Evolutionary conservation across 2,888 invertebrate genomes (phyloP).

Genomic region (Sericinus montela): DNA sequence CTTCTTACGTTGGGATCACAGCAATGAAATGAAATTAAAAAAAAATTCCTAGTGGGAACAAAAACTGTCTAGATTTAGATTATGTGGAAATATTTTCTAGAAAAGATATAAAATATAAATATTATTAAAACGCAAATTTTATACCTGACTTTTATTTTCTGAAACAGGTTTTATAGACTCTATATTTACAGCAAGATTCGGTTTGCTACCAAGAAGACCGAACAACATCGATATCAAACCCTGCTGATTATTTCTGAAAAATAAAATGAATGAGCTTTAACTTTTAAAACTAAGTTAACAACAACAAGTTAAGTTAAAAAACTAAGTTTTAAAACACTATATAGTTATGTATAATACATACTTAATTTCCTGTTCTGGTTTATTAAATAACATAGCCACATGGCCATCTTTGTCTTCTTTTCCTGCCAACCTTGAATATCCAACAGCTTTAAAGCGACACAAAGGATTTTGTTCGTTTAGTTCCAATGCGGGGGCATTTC

Average conservation of each 20-base stretch:
- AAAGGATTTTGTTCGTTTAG: constrained; percentile 94
- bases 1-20: too few species aligned
- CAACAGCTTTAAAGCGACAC: constrained; percentile 96
- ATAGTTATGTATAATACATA: constrained; percentile 42
- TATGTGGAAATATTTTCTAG: too few species aligned
- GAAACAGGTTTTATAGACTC: constrained; percentile 88
- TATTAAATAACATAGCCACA: constrained; percentile 91
- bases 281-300: neutral
- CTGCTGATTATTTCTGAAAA: constrained; percentile 83
- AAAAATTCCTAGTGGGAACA: too few species aligned
- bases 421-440: constrained; percentile 92
- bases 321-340: too few species aligned
- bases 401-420: constrained; percentile 95
- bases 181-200: constrained; percentile 88
- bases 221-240: constrained; percentile 83
- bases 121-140: neutral
- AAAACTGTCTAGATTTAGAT: too few species aligned
- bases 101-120: too few species aligned
- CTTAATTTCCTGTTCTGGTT: constrained; percentile 89
- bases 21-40: too few species aligned
- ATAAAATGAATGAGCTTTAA: constrained; percentile 7
- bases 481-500: constrained; percentile 87
- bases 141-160: constrained; percentile 88
- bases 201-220: constrained; percentile 89
- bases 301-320: too few species aligned